A percentile compares a stretch with the other conserved stretches of the same genome.
phyloP scores from a whole-genome alignment of 35 echinoderm and acorn worm species.

The Anneissia japonica region DNA sequence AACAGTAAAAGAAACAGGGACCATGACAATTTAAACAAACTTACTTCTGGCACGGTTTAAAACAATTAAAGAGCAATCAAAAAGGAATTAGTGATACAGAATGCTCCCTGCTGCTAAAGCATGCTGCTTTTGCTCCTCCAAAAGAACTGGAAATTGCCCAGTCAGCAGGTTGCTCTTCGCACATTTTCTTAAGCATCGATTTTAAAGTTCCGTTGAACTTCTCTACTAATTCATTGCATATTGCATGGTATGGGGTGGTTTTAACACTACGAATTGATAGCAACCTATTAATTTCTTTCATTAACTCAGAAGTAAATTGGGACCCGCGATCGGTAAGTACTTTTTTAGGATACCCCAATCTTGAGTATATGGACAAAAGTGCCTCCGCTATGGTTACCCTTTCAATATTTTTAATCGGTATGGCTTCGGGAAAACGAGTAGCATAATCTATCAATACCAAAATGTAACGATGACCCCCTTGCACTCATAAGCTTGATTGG shows the following conservation, averaged over 20 bases:
- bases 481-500: too few species aligned
- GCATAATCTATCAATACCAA: constrained; percentile 49
- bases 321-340: constrained; percentile 23
- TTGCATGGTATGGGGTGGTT: too few species aligned
- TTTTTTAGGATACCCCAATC: constrained; percentile 39
- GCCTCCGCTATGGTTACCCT: constrained; percentile 33
- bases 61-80: too few species aligned
- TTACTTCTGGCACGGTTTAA: too few species aligned
- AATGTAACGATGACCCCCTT: constrained; percentile 50
- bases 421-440: constrained; percentile 48
- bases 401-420: constrained; percentile 29
- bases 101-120: too few species aligned
- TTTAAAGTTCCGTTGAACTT: not conserved
- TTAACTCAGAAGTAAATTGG: not conserved
- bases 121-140: too few species aligned
- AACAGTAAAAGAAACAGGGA: too few species aligned
- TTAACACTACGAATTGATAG: not conserved
- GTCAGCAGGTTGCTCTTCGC: too few species aligned
- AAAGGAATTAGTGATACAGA: too few species aligned
- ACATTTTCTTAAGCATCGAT: not conserved
- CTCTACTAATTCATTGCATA: constrained; percentile 3
- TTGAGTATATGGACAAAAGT: constrained; percentile 21
- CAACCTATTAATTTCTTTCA: not conserved
- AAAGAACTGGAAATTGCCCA: too few species aligned
- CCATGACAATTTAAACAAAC: too few species aligned